Base-by-base conservation (phyloP, 2,888 invertebrate species). In the Hirtodrosophila trivittata region DNA sequence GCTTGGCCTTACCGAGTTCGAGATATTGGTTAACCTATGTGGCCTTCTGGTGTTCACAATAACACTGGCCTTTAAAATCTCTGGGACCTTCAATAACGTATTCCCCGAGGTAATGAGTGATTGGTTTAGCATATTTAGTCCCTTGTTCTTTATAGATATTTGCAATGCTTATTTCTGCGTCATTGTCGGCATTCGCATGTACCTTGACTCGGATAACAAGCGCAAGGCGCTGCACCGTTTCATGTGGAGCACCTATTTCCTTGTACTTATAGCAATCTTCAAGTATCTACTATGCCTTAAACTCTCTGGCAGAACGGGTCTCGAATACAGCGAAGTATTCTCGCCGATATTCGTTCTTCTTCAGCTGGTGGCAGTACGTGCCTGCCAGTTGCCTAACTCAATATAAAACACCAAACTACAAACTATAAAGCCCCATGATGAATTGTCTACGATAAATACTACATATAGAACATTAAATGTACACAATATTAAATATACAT, bases 1-100 rank as follows among this genome's bases (percentile, higher is more conserved):
- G 98, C 93, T 98, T 51, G 98, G 98, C 72, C 92, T 98, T 47
- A 98, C 98, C 12, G 94, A 97, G 58, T 98, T 98, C 91, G 98
- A 99, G 92, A 96, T 99, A 89, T 96, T 97, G 94, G 93, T 97
- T 65, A 97, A 97, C 89, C 92, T 98, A 39, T 92, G 97, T 52
- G 94, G 96, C 1, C 91, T 98, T 51, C 93, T 96, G 30, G 92
- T 97, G 64, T 98, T 98, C 87, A 95, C 97, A 7, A 92, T 98
- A 54, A 91, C 97, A 41, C 91, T 98, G 67, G 95, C 96, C 4
- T 91, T 97, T 32, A 96, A 96, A 89, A 93, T 96, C 80, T 95
- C 95, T 83, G 93, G 93, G 12, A 92, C 91, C 43, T 87, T 91
- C 8, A 74, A 86, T 9, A 77, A 77, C 32, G 18, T 75, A 0